phyloP scores from a whole-genome alignment of 2,113 vertebrate species.

The Entelurus aequoreus region DNA sequence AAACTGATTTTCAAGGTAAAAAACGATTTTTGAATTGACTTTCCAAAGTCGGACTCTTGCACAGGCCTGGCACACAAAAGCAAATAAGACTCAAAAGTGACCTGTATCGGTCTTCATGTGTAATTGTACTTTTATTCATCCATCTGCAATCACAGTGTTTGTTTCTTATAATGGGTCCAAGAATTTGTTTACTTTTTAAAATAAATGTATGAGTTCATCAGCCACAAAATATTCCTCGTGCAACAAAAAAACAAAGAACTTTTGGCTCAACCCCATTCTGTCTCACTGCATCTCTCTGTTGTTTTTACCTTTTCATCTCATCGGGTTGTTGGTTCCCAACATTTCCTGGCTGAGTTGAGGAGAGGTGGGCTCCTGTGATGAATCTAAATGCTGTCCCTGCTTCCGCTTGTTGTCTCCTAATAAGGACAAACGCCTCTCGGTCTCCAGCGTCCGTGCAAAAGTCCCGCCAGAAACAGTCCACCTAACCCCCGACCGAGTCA shows the following conservation, averaged over 20 bases:
- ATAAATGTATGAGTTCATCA: neutral
- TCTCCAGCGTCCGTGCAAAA: constrained; percentile 27
- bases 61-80: too few species aligned
- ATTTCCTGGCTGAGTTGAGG: constrained; percentile 33
- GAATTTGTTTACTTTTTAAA: constrained; percentile 17
- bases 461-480: constrained; percentile 27
- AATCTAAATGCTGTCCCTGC: constrained; percentile 62
- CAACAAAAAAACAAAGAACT: constrained; percentile 37
- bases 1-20: too few species aligned
- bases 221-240: constrained; percentile 23
- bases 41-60: too few species aligned
- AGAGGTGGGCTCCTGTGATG: constrained; percentile 51
- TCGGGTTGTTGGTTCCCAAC: constrained; percentile 19
- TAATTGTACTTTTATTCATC: neutral
- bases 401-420: constrained; percentile 44
- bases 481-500: constrained; percentile 31
- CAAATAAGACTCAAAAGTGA: too few species aligned
- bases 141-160: neutral
- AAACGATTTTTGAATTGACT: too few species aligned
- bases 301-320: constrained; percentile 26
- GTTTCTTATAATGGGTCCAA: constrained; percentile 5
- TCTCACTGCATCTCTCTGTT: constrained; percentile 40
- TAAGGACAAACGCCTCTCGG: constrained; percentile 55
- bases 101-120: too few species aligned
- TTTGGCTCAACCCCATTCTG: constrained; percentile 64